Evolutionary conservation across 2,113 vertebrate species (phyloP), one percentile per base, ranked within the genome.

Genomic region (Ranitomeya imitator): DNA sequence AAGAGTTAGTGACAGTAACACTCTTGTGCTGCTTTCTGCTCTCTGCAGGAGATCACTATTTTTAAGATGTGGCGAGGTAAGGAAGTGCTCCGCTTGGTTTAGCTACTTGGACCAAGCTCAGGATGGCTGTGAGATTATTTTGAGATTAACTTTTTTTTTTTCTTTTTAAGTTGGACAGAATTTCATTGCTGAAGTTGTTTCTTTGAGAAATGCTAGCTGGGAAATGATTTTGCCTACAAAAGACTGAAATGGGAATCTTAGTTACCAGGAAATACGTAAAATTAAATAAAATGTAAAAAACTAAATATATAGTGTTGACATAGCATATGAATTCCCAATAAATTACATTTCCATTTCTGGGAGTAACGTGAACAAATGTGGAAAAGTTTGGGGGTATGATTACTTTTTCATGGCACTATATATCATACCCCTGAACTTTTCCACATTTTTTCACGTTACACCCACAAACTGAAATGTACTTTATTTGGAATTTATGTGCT

Each of bases 41-140:
- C 87, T 65, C 80, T 37, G 79, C 67, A 12, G 79, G 86, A 60
- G 86, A 88, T 76, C 59, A 76, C 87, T 84, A 67, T 88, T 88
- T 88, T 55, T 84, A 88, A 88, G 87, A 83, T 84, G 87, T 88
- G 87, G 87, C 45, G 21, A 67, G 15, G 55, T 45, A 65, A n/a
- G 16, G 57, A 76, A 76, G 73, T 65, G 55, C 63, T 83, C 57
- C 23, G 80, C 69, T 88, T 63, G 79, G 86, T 76, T 71, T 83
- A 83, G 57, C 45, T 16, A 19, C 67, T 83, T 77, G 80, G 78
- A 83, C 19, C 57, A 65, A 18, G 54, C 55, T 59, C 80, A 88
- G 31, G 45, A 79, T 79, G 76, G 37, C 77, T 79, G 59, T n/a
- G 45, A 37, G 69, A 77, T 23, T 31, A 83, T 83, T 77, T 77